Conservation (phyloP, 2,888 invertebrate species). For the Noctua comes region DNA sequence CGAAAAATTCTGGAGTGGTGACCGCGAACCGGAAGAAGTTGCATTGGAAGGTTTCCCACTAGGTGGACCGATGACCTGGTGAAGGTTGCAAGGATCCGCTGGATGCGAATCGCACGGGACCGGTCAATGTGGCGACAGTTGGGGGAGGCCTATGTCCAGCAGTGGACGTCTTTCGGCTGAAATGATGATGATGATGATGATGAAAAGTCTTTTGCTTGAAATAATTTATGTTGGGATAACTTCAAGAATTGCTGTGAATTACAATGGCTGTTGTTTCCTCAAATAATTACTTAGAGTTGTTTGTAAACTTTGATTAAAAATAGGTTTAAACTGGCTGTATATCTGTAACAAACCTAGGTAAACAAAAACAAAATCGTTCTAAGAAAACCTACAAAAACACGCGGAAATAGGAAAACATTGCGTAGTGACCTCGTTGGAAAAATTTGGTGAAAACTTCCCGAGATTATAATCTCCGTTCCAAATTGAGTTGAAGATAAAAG, state of each 20-base stretch:
- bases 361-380: conserved; percentile 2
- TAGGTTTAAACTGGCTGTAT: not conserved
- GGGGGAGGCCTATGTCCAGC: no score
- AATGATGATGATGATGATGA: no score
- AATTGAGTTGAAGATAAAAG: conserved; percentile 57
- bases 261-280: not conserved
- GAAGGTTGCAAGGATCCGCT: no score
- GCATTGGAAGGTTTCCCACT: no score
- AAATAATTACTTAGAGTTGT: not conserved
- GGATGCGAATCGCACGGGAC: no score
- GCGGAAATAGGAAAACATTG: conserved; percentile 18
- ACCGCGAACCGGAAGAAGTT: no score
- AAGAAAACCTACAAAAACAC: conserved; percentile 23
- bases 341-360: not conserved
- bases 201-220: not conserved
- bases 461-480: conserved; percentile 62
- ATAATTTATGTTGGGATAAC: not conserved
- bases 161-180: no score
- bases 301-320: not conserved
- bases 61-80: no score
- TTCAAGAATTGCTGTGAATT: not conserved
- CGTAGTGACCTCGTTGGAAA: conserved; percentile 6
- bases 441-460: conserved; percentile 43
- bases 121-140: no score
- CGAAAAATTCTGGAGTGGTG: no score